A percentile compares a stretch with the other conserved stretches of the same genome.
Evolutionary conservation across 2,113 vertebrate species (phyloP).

Genomic region (Phasianus colchicus): DNA sequence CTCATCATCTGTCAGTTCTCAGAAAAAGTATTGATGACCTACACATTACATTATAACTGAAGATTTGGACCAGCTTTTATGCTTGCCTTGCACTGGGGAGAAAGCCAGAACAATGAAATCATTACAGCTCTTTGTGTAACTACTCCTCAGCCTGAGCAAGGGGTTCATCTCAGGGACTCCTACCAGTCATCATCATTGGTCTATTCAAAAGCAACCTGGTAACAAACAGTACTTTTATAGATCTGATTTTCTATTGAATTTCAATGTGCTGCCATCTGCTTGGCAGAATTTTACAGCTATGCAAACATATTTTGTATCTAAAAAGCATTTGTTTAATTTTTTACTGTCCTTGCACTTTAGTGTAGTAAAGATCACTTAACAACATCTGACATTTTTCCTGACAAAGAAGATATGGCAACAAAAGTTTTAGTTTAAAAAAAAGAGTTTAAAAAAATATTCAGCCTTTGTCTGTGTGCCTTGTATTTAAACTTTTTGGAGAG

Average conservation of each 20-base stretch:
- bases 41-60: neutral
- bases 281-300: neutral
- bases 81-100: neutral
- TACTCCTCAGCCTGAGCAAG: neutral
- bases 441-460: neutral
- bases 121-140: neutral
- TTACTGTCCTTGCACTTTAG: neutral
- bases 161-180: neutral
- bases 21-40: neutral
- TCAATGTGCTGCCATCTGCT: neutral
- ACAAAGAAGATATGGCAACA: neutral
- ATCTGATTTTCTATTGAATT: neutral
- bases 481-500: neutral
- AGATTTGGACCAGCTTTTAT: neutral
- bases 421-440: neutral
- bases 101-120: neutral
- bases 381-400: neutral
- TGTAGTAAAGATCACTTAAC: neutral
- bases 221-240: neutral
- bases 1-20: neutral
- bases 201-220: neutral
- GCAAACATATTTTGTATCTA: neutral
- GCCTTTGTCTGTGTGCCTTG: neutral
- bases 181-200: neutral
- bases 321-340: neutral